Evolutionary conservation across 2,888 invertebrate species (phyloP), one percentile per base, ranked within the genome.

Genomic region (Dicranocentrus wangi): DNA sequence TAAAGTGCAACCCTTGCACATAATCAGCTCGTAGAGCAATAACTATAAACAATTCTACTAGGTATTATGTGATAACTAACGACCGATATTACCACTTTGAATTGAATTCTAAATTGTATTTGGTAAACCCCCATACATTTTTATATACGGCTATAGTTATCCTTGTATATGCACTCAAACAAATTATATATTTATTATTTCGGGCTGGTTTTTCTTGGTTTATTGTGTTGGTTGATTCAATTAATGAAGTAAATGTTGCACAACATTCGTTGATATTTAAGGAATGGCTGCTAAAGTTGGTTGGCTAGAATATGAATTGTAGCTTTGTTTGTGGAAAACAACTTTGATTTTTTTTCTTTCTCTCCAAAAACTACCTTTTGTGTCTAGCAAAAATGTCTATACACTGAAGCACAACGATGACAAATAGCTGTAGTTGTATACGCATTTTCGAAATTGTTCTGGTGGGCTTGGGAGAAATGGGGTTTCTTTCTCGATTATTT

Each of bases 41-140:
- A 79, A 66, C 70, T 71, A 70, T 61, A 70, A 63, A 66, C 61
- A 79, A 60, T 79, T 65, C 79, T 72, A 66, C 79, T 79, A 79
- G 79, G 79, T 72, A 79, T 79, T 79, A 79, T 68, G 79, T 79
- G 79, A 79, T 79, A 79, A 79, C 79, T 79, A 79, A 79, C 79
- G 68, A 79, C 79, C 79, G 79, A 79, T 66, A 79, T 79, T 79
- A 66, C 79, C 72, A 72, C 72, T 32, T 60, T 43, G n/a, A n/a
- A n/a, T 61, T 63, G 63, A 78, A 60, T 66, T 66, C 72, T 66
- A 58, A 70, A 61, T 25, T 68, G 15, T 66, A 53, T 27, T 79
- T 79, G 79, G 79, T 79, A 79, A 79, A 60, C 68, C 47, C 66
- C 68, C 42, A 72, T 27, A 61, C 47, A n/a, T 47, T 47, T 32